These are phyloP conservation scores for Thamnophis elegans DNA, from an alignment of 2,797 vertebrate species.

Conservation along the genomic window DNA sequence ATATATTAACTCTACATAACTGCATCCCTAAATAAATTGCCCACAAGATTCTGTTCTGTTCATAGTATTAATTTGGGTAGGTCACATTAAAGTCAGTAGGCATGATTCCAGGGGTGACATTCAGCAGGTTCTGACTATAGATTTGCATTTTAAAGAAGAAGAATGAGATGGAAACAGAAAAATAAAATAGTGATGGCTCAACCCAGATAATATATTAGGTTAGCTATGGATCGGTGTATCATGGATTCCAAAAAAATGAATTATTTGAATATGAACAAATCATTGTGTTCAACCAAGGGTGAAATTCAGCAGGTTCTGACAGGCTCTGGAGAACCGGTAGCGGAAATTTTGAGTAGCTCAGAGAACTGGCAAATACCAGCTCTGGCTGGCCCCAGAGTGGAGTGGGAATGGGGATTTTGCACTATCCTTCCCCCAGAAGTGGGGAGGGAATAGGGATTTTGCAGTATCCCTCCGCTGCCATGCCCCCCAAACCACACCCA, in stretches of 20 bases:
- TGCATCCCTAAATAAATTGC: not conserved
- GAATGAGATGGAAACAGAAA: not conserved
- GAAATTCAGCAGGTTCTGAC: too few species aligned
- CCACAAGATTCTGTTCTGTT: not conserved
- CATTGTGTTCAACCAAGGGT: not conserved
- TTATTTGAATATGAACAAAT: not conserved
- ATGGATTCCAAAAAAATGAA: not conserved
- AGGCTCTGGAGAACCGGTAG: too few species aligned
- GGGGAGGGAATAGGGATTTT: too few species aligned
- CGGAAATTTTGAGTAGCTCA: too few species aligned
- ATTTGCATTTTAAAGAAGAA: not conserved
- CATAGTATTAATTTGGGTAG: not conserved
- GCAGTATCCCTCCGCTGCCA: too few species aligned
- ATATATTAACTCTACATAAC: not conserved
- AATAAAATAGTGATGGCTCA: not conserved
- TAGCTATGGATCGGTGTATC: not conserved
- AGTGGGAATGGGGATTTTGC: too few species aligned
- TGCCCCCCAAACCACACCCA: too few species aligned
- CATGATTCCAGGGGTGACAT: not conserved
- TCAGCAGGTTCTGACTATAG: not conserved
- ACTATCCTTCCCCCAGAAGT: too few species aligned
- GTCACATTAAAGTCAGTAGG: not conserved
- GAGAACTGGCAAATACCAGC: too few species aligned
- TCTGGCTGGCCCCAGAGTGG: too few species aligned
- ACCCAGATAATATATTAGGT: not conserved